These are phyloP conservation scores for Poecile atricapillus DNA, from an alignment of 2,113 vertebrate species.

Conservation along the genomic window DNA sequence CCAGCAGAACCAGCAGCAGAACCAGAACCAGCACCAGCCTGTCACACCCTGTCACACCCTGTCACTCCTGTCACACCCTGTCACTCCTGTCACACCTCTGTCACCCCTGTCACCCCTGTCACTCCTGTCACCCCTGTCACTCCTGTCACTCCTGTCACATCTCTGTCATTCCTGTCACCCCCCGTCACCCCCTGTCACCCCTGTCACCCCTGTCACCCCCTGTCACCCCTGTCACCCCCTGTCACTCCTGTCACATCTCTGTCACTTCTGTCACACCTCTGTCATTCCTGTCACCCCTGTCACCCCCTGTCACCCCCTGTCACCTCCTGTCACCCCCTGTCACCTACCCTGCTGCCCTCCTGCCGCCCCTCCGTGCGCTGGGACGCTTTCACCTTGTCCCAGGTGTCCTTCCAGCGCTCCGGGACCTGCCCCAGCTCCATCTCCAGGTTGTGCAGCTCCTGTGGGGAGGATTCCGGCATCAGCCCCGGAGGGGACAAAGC, in stretches of 20 bases:
- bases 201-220: constrained; percentile 39
- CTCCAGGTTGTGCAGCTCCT: constrained; percentile 91
- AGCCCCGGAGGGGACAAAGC: not conserved
- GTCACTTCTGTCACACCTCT: not conserved
- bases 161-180: too few relatives aligned
- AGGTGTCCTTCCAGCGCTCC: constrained; percentile 93
- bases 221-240: too few relatives aligned
- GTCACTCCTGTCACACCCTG: not conserved
- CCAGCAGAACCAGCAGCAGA: not conserved
- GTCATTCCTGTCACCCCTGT: not conserved
- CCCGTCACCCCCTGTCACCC: constrained; percentile 82
- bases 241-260: not conserved
- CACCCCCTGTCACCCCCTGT: not conserved
- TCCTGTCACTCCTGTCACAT: too few relatives aligned
- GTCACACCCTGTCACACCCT: not conserved
- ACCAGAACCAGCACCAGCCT: not conserved
- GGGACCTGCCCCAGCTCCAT: constrained; percentile 84
- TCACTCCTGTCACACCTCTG: not conserved
- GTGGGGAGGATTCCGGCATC: rapidly evolving
- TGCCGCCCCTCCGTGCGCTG: constrained; percentile 82
- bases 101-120: not conserved
- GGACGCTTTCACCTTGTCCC: constrained; percentile 88
- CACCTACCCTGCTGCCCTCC: constrained; percentile 74
- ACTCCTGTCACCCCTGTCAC: too few relatives aligned
- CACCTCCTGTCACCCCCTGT: too few relatives aligned